Evolutionary conservation across 2,113 vertebrate genomes (phyloP).

Genomic region (Pleuronectes platessa): DNA sequence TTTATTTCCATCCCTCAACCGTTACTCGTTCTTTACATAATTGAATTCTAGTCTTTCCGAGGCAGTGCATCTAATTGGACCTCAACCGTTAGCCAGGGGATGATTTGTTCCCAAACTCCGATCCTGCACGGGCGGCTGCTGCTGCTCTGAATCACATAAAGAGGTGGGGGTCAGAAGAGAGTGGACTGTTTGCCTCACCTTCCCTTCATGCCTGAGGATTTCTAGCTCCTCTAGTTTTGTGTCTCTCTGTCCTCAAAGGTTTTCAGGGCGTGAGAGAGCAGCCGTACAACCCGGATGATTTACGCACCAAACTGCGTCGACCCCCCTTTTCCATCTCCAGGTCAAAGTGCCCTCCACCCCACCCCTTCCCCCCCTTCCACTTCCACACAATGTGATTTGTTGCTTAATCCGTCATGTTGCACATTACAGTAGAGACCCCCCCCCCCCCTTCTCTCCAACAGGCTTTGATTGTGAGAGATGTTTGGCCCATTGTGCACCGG

Average conservation of each 20-base stretch:
- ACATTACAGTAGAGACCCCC: neutral
- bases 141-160: slow-evolving; percentile 3
- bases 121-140: slow-evolving; percentile 28
- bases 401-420: slow-evolving; percentile 32
- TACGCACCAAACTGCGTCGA: slow-evolving; percentile 44
- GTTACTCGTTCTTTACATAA: slow-evolving; percentile 76
- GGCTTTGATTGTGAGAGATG: slow-evolving; percentile 36
- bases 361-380: slow-evolving; percentile 13
- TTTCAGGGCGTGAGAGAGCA: slow-evolving; percentile 56
- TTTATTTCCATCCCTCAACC: slow-evolving; percentile 77
- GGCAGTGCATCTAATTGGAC: slow-evolving; percentile 74
- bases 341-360: slow-evolving; percentile 16
- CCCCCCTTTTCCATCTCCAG: slow-evolving; percentile 3
- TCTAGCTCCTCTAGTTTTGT: slow-evolving; percentile 10
- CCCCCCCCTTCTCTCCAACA: neutral
- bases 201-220: neutral
- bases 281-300: slow-evolving; percentile 72
- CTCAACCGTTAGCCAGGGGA: slow-evolving; percentile 51
- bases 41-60: slow-evolving; percentile 66
- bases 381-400: slow-evolving; percentile 62
- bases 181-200: neutral
- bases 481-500: slow-evolving; percentile 47
- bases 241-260: neutral
- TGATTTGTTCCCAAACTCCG: slow-evolving; percentile 68
- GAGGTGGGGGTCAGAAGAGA: slow-evolving; percentile 16